A percentile compares a stretch with the other conserved stretches of the same genome.
These are phyloP conservation scores for Nasonovia ribisnigri DNA, from an alignment of 2,888 invertebrate species.

Conservation along the genomic window DNA sequence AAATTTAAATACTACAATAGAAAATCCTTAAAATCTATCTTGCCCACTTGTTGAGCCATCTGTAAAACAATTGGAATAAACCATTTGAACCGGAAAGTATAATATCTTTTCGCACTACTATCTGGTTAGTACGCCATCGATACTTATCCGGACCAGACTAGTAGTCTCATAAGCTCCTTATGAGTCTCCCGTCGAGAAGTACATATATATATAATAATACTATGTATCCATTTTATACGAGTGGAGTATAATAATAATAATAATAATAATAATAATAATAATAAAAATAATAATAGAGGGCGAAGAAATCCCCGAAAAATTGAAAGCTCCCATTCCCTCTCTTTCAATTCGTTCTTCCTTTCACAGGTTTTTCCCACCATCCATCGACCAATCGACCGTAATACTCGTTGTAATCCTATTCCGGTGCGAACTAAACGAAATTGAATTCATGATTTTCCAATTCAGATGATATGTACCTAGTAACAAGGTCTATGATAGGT, in stretches of 20 bases:
- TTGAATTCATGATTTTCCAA: conserved; percentile 57
- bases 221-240: conserved; percentile 45
- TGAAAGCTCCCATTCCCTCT: conserved; percentile 47
- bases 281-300: conserved; percentile 57
- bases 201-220: conserved; percentile 41
- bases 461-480: conserved; percentile 38
- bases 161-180: conserved; percentile 60
- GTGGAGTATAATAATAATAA: conserved; percentile 37
- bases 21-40: neutral
- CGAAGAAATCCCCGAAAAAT: conserved; percentile 62
- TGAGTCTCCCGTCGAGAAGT: conserved; percentile 54
- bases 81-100: conserved; percentile 39
- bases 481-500: neutral
- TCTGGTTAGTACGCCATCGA: conserved; percentile 42
- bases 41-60: conserved; percentile 48
- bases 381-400: conserved; percentile 52
- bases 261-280: conserved; percentile 26
- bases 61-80: conserved; percentile 44
- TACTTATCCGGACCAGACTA: conserved; percentile 53
- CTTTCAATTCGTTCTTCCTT: conserved; percentile 17
- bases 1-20: neutral
- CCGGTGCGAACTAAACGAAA: conserved; percentile 52
- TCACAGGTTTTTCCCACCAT: conserved; percentile 37
- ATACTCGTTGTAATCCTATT: conserved; percentile 60
- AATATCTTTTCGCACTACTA: conserved; percentile 59